Conservation (phyloP, 2,888 invertebrate genomes). For the Microchrysa polita region DNA sequence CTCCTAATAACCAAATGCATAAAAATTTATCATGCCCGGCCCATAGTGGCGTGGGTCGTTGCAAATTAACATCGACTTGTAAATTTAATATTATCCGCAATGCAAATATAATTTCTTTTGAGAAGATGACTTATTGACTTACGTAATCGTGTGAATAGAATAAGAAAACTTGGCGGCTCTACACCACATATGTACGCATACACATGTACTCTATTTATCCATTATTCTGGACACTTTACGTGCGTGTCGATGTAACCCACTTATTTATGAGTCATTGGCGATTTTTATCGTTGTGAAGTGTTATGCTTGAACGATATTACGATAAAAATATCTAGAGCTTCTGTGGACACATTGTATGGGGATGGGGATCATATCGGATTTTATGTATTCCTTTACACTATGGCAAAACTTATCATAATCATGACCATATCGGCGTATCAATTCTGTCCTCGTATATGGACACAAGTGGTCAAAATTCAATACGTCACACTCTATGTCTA, state of each 20-base stretch:
- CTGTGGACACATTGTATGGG: not conserved
- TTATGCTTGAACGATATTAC: not conserved
- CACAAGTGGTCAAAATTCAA: slow-evolving; percentile 2
- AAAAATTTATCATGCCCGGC: too few relatives aligned
- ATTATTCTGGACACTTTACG: not conserved
- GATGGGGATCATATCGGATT: too few relatives aligned
- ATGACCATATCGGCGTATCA: too few relatives aligned
- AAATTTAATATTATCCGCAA: not conserved
- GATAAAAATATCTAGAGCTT: not conserved
- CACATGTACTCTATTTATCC: too few relatives aligned
- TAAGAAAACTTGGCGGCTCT: slow-evolving; percentile 2
- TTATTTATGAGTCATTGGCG: slow-evolving; percentile 11
- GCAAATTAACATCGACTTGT: slow-evolving; percentile 16
- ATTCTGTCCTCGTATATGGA: not conserved
- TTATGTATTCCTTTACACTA: not conserved
- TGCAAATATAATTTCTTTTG: slow-evolving; percentile 9
- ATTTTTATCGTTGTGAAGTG: too few relatives aligned
- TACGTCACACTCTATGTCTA: slow-evolving; percentile 32
- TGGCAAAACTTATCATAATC: too few relatives aligned
- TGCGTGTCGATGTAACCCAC: slow-evolving; percentile 15
- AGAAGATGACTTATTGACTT: not conserved
- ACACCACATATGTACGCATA: too few relatives aligned
- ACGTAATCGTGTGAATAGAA: not conserved
- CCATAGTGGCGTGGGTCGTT: not conserved
- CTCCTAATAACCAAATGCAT: too few relatives aligned